A percentile compares a stretch with the other conserved stretches of the same genome.
Evolutionary conservation across 2,888 invertebrate genomes (phyloP).

Genomic region (Cheilosia variabilis): DNA sequence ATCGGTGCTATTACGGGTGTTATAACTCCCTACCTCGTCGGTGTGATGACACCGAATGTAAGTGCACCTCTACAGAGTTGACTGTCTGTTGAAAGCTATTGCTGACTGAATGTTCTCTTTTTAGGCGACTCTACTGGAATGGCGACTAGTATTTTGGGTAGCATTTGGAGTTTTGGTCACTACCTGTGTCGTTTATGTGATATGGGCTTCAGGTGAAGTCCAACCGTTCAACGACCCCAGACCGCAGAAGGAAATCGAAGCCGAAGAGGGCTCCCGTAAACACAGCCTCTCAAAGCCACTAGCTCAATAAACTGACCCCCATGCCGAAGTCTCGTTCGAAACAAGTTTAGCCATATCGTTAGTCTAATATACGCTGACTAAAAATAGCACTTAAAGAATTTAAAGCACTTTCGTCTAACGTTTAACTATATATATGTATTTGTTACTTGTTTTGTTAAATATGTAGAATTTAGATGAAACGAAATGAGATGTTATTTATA

Average conservation of each 20-base stretch:
- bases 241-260: conserved; percentile 77
- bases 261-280: conserved; percentile 48
- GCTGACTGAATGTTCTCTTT: conserved; percentile 9
- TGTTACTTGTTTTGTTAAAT: conserved; percentile 32
- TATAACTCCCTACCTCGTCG: conserved; percentile 87
- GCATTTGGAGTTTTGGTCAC: conserved; percentile 87
- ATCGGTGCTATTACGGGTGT: conserved; percentile 88
- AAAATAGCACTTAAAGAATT: conserved; percentile 55
- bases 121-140: conserved; percentile 87
- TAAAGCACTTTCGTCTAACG: conserved; percentile 40
- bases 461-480: conserved; percentile 25
- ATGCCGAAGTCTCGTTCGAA: conserved; percentile 44
- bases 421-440: conserved; percentile 30
- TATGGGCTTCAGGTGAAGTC: conserved; percentile 90
- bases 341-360: conserved; percentile 37
- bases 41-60: conserved; percentile 86
- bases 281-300: conserved; percentile 5
- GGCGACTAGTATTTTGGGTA: conserved; percentile 93
- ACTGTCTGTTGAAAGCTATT: not conserved
- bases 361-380: conserved; percentile 31
- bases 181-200: conserved; percentile 88
- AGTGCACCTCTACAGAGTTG: conserved; percentile 79
- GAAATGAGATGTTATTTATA: conserved; percentile 12
- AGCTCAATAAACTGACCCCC: conserved; percentile 21
- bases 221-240: conserved; percentile 88